phyloP scores from a whole-genome alignment of 2,888 invertebrate genomes.

The Hofmannophila pseudospretella region DNA sequence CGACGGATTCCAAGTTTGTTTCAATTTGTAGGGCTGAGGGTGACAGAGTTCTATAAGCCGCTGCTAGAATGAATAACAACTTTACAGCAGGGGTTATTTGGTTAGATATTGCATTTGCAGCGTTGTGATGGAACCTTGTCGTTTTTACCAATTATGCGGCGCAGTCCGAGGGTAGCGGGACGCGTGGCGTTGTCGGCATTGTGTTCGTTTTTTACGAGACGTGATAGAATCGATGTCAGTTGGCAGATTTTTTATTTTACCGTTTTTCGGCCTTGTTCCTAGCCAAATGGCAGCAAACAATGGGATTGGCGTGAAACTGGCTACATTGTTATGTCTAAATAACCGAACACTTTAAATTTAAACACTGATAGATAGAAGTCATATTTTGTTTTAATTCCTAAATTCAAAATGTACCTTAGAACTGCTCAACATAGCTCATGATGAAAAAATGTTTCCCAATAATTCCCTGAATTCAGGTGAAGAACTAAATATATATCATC shows the following conservation, averaged over 20 bases:
- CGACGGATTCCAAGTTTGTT: conserved; percentile 66
- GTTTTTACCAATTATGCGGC: conserved; percentile 21
- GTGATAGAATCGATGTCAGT: conserved; percentile 76
- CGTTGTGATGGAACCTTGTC: conserved; percentile 34
- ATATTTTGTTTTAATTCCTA: no score
- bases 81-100: conserved; percentile 11
- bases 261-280: conserved; percentile 72
- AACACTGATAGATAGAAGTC: no score
- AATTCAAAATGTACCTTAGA: no score
- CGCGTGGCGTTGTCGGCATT: conserved; percentile 61
- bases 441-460: no score
- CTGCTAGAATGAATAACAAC: conserved; percentile 16
- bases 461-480: no score
- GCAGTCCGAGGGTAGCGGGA: conserved; percentile 66
- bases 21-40: conserved; percentile 37
- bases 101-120: conserved; percentile 19
- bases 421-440: no score
- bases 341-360: no score
- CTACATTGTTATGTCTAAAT: conserved; percentile 1
- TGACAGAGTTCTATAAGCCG: conserved; percentile 41
- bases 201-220: conserved; percentile 67
- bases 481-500: no score
- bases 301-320: conserved; percentile 8
- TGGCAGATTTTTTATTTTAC: conserved; percentile 76
- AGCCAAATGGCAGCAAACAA: conserved; percentile 26